A percentile compares a stretch with the other conserved stretches of the same genome.
Evolutionary conservation across 2,797 vertebrate genomes (phyloP).

Genomic region (Botia almorhae): DNA sequence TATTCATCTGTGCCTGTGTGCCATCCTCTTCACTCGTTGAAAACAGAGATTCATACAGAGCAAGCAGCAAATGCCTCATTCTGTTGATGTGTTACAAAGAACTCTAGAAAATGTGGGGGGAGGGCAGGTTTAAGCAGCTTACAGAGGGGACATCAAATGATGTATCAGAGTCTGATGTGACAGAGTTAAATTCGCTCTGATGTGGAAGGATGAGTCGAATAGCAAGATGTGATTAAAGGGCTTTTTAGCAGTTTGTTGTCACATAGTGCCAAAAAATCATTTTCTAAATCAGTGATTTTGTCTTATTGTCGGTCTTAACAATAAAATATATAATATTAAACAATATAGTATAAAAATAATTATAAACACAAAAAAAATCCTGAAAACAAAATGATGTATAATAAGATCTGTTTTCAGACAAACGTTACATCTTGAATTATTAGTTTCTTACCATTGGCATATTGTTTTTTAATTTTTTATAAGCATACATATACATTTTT

Average conservation of each 20-base stretch:
- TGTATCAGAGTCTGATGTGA: conserved; percentile 2
- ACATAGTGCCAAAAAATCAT: neutral
- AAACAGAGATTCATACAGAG: neutral
- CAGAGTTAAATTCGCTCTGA: neutral
- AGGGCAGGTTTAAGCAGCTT: conserved; percentile 18
- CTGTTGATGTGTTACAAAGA: neutral
- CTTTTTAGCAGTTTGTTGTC: neutral
- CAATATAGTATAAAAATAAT: no score
- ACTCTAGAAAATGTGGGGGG: neutral
- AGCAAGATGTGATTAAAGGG: neutral
- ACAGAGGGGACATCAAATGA: conserved; percentile 17
- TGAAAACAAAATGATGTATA: no score
- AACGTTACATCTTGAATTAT: neutral
- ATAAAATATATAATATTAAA: no score
- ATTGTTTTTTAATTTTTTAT: no score
- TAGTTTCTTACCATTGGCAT: no score
- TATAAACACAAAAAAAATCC: no score
- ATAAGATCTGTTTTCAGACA: neutral
- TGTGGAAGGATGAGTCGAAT: neutral
- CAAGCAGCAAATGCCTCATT: neutral
- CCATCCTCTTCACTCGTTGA: conserved; percentile 1
- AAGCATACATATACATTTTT: no score
- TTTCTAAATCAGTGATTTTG: neutral
- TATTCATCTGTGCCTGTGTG: neutral
- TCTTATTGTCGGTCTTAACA: neutral